Evolutionary conservation across 2,888 invertebrate species (phyloP), one percentile per base, ranked within the genome.

Genomic region (Mesopsocus fuscifrons): DNA sequence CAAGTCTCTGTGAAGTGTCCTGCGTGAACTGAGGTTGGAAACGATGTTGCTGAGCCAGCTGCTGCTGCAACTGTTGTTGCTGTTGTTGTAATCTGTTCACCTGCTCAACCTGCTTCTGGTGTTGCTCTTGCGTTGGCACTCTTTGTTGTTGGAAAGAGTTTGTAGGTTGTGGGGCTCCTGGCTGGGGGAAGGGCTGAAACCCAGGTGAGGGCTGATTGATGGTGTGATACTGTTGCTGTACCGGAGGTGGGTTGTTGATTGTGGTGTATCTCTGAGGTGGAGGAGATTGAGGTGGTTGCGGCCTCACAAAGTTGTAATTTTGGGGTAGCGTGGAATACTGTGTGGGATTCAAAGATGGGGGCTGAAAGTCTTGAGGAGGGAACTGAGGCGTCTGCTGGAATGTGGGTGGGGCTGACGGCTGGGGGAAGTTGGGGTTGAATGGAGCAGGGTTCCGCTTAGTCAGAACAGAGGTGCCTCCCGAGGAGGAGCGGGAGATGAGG

Each of bases 1-100:
- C n/a, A n/a, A n/a, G n/a, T n/a, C n/a, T n/a, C n/a, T n/a, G n/a
- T n/a, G n/a, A n/a, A n/a, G n/a, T n/a, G n/a, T n/a, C n/a, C n/a
- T n/a, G n/a, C 11, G 26, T 26, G 6, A 11, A 9, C 6, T 26
- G 26, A 9, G 26, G 26, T 9, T 11, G 26, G 8, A 26, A 6
- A 9, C 11, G 26, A 9, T 6, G 26, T 11, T 26, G 26, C 26
- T 26, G 26, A 18, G 59, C 57, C 44, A 59, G 59, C 49, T 59
- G 57, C 38, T 56, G 57, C 42, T 52, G 52, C 20, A 54, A 52
- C 23, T 56, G 54, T 46, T 58, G 57, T 40, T 60, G 51, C 26
- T 51, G 51, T 44, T 38, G 43, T 45, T 44, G 58, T 5, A 38
- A 11, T 38, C 38, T 16, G 11, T 38, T 38, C 5, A 38, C 4